phyloP scores from a whole-genome alignment of 2,888 invertebrate species.

The Adineta ricciae region DNA sequence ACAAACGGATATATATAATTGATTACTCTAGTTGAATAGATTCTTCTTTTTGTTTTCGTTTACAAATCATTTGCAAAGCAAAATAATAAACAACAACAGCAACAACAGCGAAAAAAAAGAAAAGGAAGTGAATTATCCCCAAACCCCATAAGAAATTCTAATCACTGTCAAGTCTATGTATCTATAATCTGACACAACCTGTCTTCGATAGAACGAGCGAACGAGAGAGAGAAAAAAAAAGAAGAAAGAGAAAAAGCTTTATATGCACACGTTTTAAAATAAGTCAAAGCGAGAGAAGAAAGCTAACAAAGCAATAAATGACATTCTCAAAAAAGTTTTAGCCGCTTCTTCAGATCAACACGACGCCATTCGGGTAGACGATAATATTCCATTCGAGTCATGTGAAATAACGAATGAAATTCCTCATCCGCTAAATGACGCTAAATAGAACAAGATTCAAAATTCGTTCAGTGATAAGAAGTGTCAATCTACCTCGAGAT shows the following conservation, averaged over 20 bases:
- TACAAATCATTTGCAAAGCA: slow-evolving; percentile 3
- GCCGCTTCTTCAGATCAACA: slow-evolving; percentile 89
- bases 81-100: not conserved
- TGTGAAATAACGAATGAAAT: slow-evolving; percentile 85
- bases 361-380: slow-evolving; percentile 93
- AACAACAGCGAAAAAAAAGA: too few species aligned
- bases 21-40: not conserved
- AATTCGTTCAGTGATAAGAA: too few species aligned
- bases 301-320: not conserved
- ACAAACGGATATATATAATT: not conserved
- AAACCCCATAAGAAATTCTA: not conserved
- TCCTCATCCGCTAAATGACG: slow-evolving; percentile 88
- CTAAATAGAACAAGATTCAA: slow-evolving; percentile 53
- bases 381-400: slow-evolving; percentile 82
- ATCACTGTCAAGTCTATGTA: slow-evolving; percentile 5
- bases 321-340: slow-evolving; percentile 63
- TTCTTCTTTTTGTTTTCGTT: not conserved
- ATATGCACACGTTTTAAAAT: not conserved
- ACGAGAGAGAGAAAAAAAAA: too few species aligned
- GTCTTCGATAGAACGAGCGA: not conserved
- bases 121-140: not conserved
- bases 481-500: slow-evolving; percentile 67
- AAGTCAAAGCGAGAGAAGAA: not conserved
- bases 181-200: slow-evolving; percentile 1
- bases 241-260: not conserved